phyloP scores from a whole-genome alignment of 1,140 invertebrate genomes.

The Dufourea novaeangliae region DNA sequence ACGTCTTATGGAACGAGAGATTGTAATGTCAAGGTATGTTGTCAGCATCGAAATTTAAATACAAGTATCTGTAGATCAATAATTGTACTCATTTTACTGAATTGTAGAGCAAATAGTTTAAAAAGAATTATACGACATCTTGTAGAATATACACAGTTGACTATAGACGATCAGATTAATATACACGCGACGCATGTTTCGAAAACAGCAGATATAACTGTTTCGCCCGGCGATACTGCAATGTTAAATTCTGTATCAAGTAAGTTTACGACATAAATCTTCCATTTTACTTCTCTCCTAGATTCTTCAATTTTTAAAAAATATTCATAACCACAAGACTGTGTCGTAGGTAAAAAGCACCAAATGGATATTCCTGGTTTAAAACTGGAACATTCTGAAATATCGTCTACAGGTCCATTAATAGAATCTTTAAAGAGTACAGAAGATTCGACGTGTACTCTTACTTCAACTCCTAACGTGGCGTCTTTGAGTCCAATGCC shows the following conservation, averaged over 20 bases:
- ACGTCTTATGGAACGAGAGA: conserved; percentile 70
- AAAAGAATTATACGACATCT: conserved; percentile 93
- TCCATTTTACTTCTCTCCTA: not conserved
- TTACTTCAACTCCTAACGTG: conserved; percentile 84
- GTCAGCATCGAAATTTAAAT: not conserved
- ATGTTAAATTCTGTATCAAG: conserved; percentile 41
- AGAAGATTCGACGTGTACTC: conserved; percentile 83
- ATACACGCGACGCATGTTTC: conserved; percentile 64
- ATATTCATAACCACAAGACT: conserved; percentile 51
- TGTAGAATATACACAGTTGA: conserved; percentile 90
- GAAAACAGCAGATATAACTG: conserved; percentile 70
- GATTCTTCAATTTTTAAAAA: conserved; percentile 49
- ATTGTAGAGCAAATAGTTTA: conserved; percentile 88
- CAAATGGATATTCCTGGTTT: conserved; percentile 69
- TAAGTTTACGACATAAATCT: conserved; percentile 45
- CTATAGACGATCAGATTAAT: conserved; percentile 83
- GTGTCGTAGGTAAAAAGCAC: conserved; percentile 64
- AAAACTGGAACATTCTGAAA: conserved; percentile 64
- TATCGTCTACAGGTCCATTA: conserved; percentile 73
- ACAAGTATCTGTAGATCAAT: not conserved
- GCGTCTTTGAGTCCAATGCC: conserved; percentile 86
- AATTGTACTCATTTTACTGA: conserved; percentile 34
- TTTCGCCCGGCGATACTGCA: conserved; percentile 56
- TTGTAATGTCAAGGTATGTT: conserved; percentile 72
- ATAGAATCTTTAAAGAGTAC: conserved; percentile 78